Evolutionary conservation across 2,797 vertebrate genomes (phyloP).

Genomic region (Mycteria americana): DNA sequence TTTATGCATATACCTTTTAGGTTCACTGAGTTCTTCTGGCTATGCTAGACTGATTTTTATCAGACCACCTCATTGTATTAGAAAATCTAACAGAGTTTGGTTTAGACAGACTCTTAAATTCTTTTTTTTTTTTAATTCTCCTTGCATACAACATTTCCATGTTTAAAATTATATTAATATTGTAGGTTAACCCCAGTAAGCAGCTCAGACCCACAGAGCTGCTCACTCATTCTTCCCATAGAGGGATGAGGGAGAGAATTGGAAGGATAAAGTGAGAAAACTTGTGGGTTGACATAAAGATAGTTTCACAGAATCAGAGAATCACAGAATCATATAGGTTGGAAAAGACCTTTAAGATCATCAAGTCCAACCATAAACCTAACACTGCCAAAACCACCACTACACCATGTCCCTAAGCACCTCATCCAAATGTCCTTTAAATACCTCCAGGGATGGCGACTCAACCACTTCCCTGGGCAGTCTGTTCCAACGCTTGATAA

Average conservation of each 20-base stretch:
- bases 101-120: not conserved
- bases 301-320: too few species aligned
- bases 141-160: not conserved
- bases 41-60: not conserved
- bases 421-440: too few species aligned
- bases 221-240: not conserved
- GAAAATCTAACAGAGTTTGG: not conserved
- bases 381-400: too few species aligned
- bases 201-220: not conserved
- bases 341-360: too few species aligned
- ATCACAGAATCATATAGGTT: too few species aligned
- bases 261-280: too few species aligned
- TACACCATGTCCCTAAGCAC: too few species aligned
- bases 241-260: not conserved
- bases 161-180: not conserved
- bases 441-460: too few species aligned
- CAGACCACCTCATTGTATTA: not conserved
- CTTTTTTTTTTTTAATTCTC: not conserved
- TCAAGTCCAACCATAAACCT: too few species aligned
- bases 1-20: not conserved
- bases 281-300: too few species aligned
- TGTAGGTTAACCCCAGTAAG: not conserved
- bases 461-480: too few species aligned
- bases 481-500: too few species aligned
- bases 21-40: not conserved